Evolutionary conservation across 2,113 vertebrate genomes (phyloP).

Genomic region (Hypomesus transpacificus): DNA sequence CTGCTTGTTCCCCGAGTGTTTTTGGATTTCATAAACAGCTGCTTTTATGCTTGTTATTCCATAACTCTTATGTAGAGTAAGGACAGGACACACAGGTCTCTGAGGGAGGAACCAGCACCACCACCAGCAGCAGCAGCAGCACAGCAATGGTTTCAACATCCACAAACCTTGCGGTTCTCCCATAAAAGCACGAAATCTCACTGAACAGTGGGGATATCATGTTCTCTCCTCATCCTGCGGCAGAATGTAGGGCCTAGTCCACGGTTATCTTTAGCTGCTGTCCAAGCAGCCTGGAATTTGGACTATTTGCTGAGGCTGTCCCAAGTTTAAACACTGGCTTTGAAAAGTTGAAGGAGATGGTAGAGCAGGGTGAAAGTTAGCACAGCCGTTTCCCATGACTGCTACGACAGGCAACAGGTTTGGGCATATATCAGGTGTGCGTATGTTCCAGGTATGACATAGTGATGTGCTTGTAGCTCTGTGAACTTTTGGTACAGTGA

Average conservation of each 20-base stretch:
- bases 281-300: slow-evolving; percentile 23
- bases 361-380: not conserved
- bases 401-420: not conserved
- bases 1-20: too few relatives aligned
- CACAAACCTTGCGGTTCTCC: not conserved
- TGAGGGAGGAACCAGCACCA: not conserved
- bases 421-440: not conserved
- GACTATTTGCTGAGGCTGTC: slow-evolving; percentile 26
- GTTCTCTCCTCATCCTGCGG: not conserved
- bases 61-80: not conserved
- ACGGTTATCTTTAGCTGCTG: slow-evolving; percentile 21
- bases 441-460: not conserved
- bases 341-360: slow-evolving; percentile 18
- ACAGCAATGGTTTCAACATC: not conserved
- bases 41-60: not conserved
- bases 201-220: slow-evolving; percentile 1
- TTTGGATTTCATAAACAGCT: not conserved
- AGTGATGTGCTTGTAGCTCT: too few relatives aligned
- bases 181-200: slow-evolving; percentile 2
- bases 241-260: slow-evolving; percentile 13
- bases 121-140: not conserved
- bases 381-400: slow-evolving; percentile 26
- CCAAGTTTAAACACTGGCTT: slow-evolving; percentile 36
- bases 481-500: not conserved
- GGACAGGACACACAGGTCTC: not conserved